These are phyloP conservation scores for Tanaodytes sp. DNA, from an alignment of 2,888 invertebrate species.

Conservation along the genomic window DNA sequence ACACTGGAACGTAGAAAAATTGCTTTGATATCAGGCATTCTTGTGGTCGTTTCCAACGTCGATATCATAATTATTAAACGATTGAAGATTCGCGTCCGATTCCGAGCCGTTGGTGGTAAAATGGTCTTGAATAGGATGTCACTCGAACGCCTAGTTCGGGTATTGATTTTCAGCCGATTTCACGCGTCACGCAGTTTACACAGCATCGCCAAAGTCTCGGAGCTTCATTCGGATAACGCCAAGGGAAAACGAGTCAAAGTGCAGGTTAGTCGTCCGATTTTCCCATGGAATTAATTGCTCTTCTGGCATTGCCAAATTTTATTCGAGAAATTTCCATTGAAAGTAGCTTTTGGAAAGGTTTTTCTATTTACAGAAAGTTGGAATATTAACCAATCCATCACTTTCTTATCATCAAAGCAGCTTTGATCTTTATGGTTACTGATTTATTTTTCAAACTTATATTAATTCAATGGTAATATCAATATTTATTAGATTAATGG, in stretches of 20 bases:
- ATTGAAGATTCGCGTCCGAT: too few relatives aligned
- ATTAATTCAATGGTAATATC: too few relatives aligned
- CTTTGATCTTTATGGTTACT: too few relatives aligned
- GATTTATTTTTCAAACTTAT: too few relatives aligned
- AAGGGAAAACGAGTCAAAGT: conserved; percentile 64
- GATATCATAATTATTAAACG: too few relatives aligned
- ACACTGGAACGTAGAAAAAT: neutral
- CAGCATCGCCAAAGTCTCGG: conserved; percentile 62
- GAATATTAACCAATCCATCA: too few relatives aligned
- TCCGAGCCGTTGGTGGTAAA: neutral
- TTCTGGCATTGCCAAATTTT: neutral
- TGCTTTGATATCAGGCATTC: neutral
- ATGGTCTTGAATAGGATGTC: neutral
- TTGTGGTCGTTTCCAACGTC: too few relatives aligned
- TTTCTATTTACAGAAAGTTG: neutral
- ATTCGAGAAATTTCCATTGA: neutral
- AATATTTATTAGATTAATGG: too few relatives aligned
- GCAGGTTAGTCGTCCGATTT: conserved; percentile 68
- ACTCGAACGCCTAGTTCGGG: neutral
- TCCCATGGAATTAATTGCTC: neutral
- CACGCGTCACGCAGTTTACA: conserved; percentile 50
- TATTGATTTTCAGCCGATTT: conserved; percentile 9
- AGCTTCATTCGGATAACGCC: conserved; percentile 58
- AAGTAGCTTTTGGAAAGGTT: neutral
- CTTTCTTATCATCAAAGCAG: too few relatives aligned